A percentile compares a stretch with the other conserved stretches of the same genome.
Conservation (phyloP, 1,140 invertebrate species). For the Pseudoatta argentina region DNA sequence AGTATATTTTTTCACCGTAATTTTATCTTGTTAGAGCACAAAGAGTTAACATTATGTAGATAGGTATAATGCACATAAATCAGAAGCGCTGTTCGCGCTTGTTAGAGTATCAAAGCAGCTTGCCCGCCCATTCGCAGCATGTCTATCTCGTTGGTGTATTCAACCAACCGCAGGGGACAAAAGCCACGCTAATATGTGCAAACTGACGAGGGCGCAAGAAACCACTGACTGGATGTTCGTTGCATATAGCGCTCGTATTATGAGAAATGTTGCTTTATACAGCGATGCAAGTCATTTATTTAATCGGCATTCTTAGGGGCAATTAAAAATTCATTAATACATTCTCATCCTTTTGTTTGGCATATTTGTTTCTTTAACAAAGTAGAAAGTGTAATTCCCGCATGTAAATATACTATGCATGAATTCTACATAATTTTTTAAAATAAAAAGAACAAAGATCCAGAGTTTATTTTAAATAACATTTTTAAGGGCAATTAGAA, state of each 20-base stretch:
- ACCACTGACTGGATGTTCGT: conserved; percentile 60
- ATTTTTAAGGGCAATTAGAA: neutral
- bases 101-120: conserved; percentile 64
- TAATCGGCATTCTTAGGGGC: neutral
- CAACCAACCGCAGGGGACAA: conserved; percentile 66
- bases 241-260: conserved; percentile 51
- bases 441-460: neutral
- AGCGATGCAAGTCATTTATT: neutral
- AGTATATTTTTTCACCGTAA: conserved; percentile 24
- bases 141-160: conserved; percentile 71
- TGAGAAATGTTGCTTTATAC: conserved; percentile 64
- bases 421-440: neutral
- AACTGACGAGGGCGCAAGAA: conserved; percentile 66
- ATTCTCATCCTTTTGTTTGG: neutral
- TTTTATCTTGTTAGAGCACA: conserved; percentile 49
- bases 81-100: conserved; percentile 61
- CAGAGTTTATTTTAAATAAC: too few species aligned
- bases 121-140: conserved; percentile 68
- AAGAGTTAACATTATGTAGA: conserved; percentile 59
- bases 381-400: neutral
- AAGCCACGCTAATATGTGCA: conserved; percentile 72
- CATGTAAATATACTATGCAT: neutral
- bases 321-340: neutral
- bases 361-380: neutral
- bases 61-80: conserved; percentile 58